Percentiles rank a stretch among this genome's conserved stretches.
Conservation (phyloP, 92 coral and sea anemone species). For the Paramuricea clavata region DNA sequence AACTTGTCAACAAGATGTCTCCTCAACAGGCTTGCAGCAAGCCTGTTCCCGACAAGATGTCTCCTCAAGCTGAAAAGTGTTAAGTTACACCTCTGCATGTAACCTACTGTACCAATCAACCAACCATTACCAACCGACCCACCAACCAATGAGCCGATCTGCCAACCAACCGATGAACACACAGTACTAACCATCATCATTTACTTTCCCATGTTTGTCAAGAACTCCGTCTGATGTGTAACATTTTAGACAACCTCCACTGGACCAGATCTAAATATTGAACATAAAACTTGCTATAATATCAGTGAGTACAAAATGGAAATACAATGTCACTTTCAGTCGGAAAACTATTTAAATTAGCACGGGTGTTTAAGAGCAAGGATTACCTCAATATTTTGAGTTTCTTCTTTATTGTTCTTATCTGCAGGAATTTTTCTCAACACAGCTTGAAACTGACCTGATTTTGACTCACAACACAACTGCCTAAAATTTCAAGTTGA, state of each 20-base stretch:
- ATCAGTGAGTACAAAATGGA: too few species aligned
- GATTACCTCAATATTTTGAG: slow-evolving; percentile 86
- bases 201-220: slow-evolving; percentile 86
- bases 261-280: slow-evolving; percentile 82
- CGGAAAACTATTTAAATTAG: background rate
- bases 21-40: too few species aligned
- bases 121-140: too few species aligned
- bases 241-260: slow-evolving; percentile 64
- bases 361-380: background rate
- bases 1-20: too few species aligned
- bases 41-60: too few species aligned
- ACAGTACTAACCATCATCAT: slow-evolving; percentile 74
- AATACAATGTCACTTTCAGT: too few species aligned
- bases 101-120: too few species aligned
- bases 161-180: background rate
- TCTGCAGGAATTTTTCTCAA: slow-evolving; percentile 76
- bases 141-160: too few species aligned
- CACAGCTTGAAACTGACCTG: slow-evolving; percentile 80
- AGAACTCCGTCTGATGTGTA: slow-evolving; percentile 70
- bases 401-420: slow-evolving; percentile 81
- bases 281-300: background rate
- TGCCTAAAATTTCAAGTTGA: slow-evolving; percentile 62
- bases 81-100: too few species aligned
- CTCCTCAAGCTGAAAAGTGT: too few species aligned
- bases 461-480: slow-evolving; percentile 71